These are phyloP conservation scores for Vanessa atalanta DNA, from an alignment of 1,140 invertebrate species.

Conservation along the genomic window DNA sequence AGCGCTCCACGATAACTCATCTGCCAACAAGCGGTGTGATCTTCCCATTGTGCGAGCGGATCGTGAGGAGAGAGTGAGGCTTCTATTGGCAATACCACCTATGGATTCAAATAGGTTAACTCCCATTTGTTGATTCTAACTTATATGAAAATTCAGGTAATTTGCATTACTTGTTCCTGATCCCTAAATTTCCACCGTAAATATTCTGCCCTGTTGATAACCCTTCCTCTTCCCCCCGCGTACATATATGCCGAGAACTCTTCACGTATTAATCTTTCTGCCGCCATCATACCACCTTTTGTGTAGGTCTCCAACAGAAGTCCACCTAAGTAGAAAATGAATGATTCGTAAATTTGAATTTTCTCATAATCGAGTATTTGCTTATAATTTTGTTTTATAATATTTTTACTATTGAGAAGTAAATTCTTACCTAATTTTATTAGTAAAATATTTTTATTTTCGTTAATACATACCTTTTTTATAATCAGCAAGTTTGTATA, in stretches of 20 bases:
- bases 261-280: constrained; percentile 92
- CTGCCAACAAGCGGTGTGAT: constrained; percentile 97
- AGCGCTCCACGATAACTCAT: constrained; percentile 97
- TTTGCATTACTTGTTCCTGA: constrained; percentile 84
- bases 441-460: too few species aligned
- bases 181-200: constrained; percentile 96
- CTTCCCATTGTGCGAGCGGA: constrained; percentile 91
- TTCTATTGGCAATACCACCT: constrained; percentile 91
- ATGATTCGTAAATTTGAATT: too few species aligned
- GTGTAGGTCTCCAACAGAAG: constrained; percentile 92
- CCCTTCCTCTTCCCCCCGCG: constrained; percentile 91
- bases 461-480: constrained; percentile 86
- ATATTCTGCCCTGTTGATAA: constrained; percentile 94
- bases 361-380: too few species aligned
- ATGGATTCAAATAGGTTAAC: constrained; percentile 16
- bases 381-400: neutral
- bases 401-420: too few species aligned
- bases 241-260: constrained; percentile 95
- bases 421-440: too few species aligned
- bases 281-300: constrained; percentile 88
- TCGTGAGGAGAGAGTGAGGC: constrained; percentile 89
- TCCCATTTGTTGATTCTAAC: neutral
- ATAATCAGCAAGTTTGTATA: constrained; percentile 94
- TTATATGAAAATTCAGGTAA: neutral
- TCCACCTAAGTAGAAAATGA: constrained; percentile 81